A percentile compares a stretch with the other conserved stretches of the same genome.
phyloP scores from a whole-genome alignment of 1,140 invertebrate genomes.

The Hesperophylax magnus region DNA sequence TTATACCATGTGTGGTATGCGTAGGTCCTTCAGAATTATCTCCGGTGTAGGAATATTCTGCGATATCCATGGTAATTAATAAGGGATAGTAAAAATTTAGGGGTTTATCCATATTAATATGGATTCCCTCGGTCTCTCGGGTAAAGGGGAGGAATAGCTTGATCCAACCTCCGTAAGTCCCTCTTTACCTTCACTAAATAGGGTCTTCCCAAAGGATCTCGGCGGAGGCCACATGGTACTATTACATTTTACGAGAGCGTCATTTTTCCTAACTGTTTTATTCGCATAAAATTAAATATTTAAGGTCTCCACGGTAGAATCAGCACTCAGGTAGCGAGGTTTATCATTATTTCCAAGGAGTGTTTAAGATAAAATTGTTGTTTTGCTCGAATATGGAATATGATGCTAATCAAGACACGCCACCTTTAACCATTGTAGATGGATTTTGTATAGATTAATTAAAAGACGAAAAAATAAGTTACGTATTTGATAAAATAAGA shows the following conservation, averaged over 20 bases:
- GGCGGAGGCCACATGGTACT: not conserved
- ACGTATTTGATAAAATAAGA: too few species aligned
- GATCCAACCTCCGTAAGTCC: too few species aligned
- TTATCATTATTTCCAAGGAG: not conserved
- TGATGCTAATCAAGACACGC: not conserved
- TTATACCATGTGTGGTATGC: too few species aligned
- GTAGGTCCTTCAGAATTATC: too few species aligned
- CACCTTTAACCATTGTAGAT: not conserved
- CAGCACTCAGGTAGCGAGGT: not conserved
- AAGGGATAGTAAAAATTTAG: not conserved
- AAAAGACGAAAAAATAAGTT: too few species aligned
- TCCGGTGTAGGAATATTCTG: too few species aligned
- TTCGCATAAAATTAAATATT: constrained; percentile 13
- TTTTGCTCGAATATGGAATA: not conserved
- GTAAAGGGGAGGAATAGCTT: not conserved
- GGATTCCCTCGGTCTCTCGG: not conserved
- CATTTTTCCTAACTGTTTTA: constrained; percentile 1
- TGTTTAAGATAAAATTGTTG: not conserved
- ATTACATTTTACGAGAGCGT: constrained; percentile 9
- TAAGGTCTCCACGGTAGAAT: not conserved
- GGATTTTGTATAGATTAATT: too few species aligned
- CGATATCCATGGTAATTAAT: constrained; percentile 2
- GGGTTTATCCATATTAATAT: not conserved
- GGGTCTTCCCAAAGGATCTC: not conserved
- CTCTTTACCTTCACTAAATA: not conserved